Percentiles rank a stretch among this genome's conserved stretches.
Conservation (phyloP, 1,140 invertebrate species). For the Tetraneura akinire region DNA sequence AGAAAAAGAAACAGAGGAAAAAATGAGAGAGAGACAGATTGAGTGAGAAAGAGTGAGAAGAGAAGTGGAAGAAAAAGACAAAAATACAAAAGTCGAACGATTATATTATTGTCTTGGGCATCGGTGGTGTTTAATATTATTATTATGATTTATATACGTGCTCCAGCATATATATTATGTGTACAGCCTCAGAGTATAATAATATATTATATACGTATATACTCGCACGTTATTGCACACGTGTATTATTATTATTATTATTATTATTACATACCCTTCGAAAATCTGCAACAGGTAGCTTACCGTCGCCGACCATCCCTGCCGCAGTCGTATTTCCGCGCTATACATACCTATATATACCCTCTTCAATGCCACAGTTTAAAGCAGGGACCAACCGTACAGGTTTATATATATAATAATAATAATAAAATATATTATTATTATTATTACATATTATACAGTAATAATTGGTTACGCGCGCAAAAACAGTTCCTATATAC, state of each 20-base stretch:
- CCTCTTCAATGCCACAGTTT: not conserved
- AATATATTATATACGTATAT: too few species aligned
- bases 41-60: too few species aligned
- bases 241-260: not conserved
- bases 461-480: not conserved
- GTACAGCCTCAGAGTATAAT: not conserved
- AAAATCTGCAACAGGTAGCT: constrained; percentile 1
- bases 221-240: not conserved
- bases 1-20: constrained; percentile 32
- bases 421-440: not conserved
- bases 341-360: not conserved
- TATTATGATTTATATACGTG: too few species aligned
- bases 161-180: too few species aligned
- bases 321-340: too few species aligned
- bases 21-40: too few species aligned
- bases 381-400: too few species aligned
- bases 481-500: not conserved
- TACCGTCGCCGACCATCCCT: not conserved
- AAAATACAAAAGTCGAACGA: constrained; percentile 50
- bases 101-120: constrained; percentile 41
- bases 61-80: constrained; percentile 35
- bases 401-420: too few species aligned
- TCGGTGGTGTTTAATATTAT: constrained; percentile 27
- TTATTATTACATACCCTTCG: not conserved
- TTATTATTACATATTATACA: too few species aligned